phyloP scores from a whole-genome alignment of 2,113 vertebrate species.

The Alaudala cheleensis region DNA sequence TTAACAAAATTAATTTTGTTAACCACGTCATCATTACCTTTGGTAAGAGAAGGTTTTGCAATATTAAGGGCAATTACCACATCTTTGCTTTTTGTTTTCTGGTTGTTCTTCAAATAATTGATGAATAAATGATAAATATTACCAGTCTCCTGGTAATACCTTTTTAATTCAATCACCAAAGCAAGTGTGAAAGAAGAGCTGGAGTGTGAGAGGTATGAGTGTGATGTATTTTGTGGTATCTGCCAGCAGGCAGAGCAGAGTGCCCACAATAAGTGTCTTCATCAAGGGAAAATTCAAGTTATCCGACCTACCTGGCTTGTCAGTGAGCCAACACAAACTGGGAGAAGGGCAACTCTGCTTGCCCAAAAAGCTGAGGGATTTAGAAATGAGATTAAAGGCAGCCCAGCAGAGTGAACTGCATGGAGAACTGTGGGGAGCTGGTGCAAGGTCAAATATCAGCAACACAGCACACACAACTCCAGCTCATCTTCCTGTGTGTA shows the following conservation, averaged over 20 bases:
- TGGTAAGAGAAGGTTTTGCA: neutral
- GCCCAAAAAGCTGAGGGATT: neutral
- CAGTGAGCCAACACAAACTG: neutral
- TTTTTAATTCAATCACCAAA: neutral
- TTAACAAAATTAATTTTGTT: neutral
- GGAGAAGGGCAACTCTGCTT: neutral
- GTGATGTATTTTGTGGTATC: neutral
- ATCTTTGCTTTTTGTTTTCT: neutral
- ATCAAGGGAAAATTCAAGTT: neutral
- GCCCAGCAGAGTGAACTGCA: neutral
- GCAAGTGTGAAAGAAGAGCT: neutral
- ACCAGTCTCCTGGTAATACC: neutral
- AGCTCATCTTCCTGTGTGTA: neutral
- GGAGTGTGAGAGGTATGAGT: accelerated
- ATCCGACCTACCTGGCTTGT: accelerated
- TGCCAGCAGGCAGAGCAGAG: neutral
- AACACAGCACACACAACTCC: neutral
- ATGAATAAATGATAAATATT: too few species aligned
- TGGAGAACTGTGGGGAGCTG: neutral
- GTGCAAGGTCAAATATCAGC: neutral
- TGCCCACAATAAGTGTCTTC: neutral
- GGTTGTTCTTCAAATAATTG: neutral
- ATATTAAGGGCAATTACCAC: neutral
- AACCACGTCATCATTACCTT: neutral
- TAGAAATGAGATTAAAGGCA: neutral